Conservation (phyloP, 2,888 invertebrate species). For the Microplitis manilae region DNA sequence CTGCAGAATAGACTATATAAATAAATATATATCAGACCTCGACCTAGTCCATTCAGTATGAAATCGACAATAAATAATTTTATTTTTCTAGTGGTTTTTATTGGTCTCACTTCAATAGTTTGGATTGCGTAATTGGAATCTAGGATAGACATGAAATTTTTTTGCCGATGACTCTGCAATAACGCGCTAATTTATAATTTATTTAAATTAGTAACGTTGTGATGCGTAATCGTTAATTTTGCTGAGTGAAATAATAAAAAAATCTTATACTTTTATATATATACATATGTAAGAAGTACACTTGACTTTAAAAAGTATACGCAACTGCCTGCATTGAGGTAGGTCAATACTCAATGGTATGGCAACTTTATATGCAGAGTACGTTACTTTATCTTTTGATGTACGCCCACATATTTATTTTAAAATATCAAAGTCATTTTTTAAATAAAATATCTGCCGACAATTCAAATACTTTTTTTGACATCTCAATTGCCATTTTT, state of each 20-base stretch:
- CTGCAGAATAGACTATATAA: not conserved
- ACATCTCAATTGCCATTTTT: slow-evolving; percentile 3
- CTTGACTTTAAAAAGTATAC: slow-evolving; percentile 19
- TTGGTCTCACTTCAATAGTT: not conserved
- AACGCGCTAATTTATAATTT: not conserved
- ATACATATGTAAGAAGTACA: not conserved
- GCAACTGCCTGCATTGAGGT: slow-evolving; percentile 47
- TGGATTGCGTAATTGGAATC: too few relatives aligned
- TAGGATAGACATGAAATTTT: too few relatives aligned
- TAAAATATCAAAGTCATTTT: not conserved
- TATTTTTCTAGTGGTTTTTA: not conserved
- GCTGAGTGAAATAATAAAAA: slow-evolving; percentile 6
- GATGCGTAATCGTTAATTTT: not conserved
- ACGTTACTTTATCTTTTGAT: slow-evolving; percentile 43
- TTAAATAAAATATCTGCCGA: not conserved
- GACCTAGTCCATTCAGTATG: not conserved
- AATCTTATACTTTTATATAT: not conserved
- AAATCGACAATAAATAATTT: not conserved
- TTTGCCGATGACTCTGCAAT: not conserved
- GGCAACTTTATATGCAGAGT: slow-evolving; percentile 36
- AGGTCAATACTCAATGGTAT: slow-evolving; percentile 49
- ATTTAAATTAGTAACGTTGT: not conserved
- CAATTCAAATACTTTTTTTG: not conserved
- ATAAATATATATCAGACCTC: not conserved
- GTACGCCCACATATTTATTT: slow-evolving; percentile 32